A percentile compares a stretch with the other conserved stretches of the same genome.
Conservation (phyloP, 2,797 vertebrate species). For the Otolemur crassicaudatus region DNA sequence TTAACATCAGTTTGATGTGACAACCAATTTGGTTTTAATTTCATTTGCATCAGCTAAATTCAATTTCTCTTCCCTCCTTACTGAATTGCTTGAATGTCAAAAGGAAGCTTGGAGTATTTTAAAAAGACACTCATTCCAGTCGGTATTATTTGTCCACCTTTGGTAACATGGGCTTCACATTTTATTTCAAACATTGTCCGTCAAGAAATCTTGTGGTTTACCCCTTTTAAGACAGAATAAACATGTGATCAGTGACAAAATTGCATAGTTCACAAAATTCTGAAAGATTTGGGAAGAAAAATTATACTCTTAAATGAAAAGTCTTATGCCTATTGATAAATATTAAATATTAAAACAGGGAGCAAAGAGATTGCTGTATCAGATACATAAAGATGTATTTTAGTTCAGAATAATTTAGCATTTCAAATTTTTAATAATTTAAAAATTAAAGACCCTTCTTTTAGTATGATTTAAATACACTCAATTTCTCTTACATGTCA, state of each 20-base stretch:
- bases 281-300: conserved; percentile 53
- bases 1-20: conserved; percentile 83
- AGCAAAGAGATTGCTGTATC: background rate
- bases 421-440: background rate
- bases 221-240: conserved; percentile 44
- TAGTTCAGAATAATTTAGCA: background rate
- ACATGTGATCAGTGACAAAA: conserved; percentile 20
- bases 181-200: conserved; percentile 68
- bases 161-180: background rate
- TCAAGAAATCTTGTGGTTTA: conserved; percentile 63
- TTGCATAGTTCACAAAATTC: background rate
- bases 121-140: conserved; percentile 67
- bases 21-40: conserved; percentile 87
- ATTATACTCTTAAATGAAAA: conserved; percentile 47
- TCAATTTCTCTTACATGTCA: conserved; percentile 30
- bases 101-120: conserved; percentile 71
- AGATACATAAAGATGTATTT: background rate
- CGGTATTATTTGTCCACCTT: conserved; percentile 65
- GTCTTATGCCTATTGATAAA: conserved; percentile 2
- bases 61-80: conserved; percentile 75
- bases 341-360: background rate
- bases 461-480: background rate
- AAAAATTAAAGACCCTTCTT: background rate
- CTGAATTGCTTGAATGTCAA: conserved; percentile 72
- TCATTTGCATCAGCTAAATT: conserved; percentile 85